A percentile compares a stretch with the other conserved stretches of the same genome.
phyloP scores from a whole-genome alignment of 2,888 invertebrate genomes.

The Andrena haemorrhoa region DNA sequence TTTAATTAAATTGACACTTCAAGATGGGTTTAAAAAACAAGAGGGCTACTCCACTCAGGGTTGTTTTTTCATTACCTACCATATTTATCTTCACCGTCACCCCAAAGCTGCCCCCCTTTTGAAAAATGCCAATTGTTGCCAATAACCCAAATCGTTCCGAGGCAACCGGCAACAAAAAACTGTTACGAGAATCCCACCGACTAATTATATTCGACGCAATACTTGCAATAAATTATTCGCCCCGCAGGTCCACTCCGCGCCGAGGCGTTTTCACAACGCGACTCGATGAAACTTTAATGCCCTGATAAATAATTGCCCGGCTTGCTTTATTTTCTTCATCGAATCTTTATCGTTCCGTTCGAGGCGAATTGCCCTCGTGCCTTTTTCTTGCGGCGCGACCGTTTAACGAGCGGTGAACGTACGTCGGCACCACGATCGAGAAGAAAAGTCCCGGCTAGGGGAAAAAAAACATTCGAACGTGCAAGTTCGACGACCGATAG shows the following conservation, averaged over 20 bases:
- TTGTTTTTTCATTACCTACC: no score
- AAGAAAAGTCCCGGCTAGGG: neutral
- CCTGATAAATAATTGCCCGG: neutral
- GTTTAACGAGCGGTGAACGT: slow-evolving; percentile 1
- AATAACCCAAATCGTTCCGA: no score
- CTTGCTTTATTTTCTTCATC: neutral
- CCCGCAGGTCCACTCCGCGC: neutral
- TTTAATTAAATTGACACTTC: no score
- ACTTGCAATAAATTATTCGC: neutral
- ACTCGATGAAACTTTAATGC: slow-evolving; percentile 10
- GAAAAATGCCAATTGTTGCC: no score
- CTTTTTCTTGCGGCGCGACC: neutral
- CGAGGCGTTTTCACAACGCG: neutral
- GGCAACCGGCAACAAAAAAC: slow-evolving; percentile 1
- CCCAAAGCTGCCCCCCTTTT: no score
- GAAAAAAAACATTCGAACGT: neutral
- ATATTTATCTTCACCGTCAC: no score
- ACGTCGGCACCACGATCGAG: neutral
- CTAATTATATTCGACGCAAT: no score
- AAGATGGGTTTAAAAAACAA: no score
- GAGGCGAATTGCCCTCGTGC: neutral
- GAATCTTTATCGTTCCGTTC: slow-evolving; percentile 6
- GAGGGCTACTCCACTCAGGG: no score
- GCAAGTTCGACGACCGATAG: slow-evolving; percentile 8
- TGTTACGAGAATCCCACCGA: neutral